phyloP scores from a whole-genome alignment of 2,888 invertebrate genomes.

The Hydriomena furcata region DNA sequence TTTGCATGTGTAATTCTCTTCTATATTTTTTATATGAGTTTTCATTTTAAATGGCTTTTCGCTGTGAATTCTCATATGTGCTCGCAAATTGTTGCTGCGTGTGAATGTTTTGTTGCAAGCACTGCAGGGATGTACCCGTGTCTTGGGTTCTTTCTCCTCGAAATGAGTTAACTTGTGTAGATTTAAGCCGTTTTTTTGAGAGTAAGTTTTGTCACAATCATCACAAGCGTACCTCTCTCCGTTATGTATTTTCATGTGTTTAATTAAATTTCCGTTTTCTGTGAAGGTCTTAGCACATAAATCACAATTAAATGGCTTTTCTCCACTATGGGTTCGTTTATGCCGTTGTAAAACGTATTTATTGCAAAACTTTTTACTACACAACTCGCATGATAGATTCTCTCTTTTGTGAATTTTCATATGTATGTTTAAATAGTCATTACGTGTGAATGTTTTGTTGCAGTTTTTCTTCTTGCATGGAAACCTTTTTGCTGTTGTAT shows the following conservation, averaged over 20 bases:
- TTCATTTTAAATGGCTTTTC: conserved; percentile 6
- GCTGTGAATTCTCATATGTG: conserved; percentile 14
- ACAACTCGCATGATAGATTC: background rate
- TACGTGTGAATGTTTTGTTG: conserved; percentile 4
- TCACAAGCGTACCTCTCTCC: conserved; percentile 9
- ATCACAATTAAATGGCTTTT: conserved; percentile 14
- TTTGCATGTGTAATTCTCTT: background rate
- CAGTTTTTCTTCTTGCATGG: conserved; percentile 6
- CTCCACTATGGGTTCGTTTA: conserved; percentile 8
- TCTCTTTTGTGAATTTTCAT: conserved; percentile 3
- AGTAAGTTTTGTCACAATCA: conserved; percentile 1
- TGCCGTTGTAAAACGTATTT: conserved; percentile 18
- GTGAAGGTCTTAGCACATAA: conserved; percentile 7
- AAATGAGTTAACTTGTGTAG: conserved; percentile 1
- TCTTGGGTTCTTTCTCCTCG: background rate
- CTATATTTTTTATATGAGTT: background rate
- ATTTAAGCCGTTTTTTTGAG: background rate
- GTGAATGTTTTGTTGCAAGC: background rate
- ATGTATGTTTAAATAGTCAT: conserved; percentile 1
- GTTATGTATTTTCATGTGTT: conserved; percentile 8
- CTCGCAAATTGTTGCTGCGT: conserved; percentile 1
- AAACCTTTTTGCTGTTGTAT: background rate
- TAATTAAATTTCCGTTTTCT: conserved; percentile 1
- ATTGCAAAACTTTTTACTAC: conserved; percentile 9
- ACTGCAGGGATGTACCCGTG: background rate